phyloP scores from a whole-genome alignment of 2,888 invertebrate species.

The Opisthograptis luteolata region DNA sequence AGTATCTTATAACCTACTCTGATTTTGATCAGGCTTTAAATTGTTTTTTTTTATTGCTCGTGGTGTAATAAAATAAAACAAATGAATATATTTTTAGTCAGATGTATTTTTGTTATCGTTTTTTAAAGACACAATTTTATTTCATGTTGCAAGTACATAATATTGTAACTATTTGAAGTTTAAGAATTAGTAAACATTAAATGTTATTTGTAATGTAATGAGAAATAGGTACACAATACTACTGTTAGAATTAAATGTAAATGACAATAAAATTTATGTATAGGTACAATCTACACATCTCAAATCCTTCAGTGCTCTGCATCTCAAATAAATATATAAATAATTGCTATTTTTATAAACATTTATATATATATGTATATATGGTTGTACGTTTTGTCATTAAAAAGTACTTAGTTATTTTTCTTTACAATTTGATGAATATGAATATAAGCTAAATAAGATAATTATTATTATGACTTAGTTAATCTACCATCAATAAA shows the following conservation, averaged over 20 bases:
- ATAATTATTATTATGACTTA: not conserved
- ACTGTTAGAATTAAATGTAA: slow-evolving; percentile 19
- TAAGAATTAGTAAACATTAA: slow-evolving; percentile 9
- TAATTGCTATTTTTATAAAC: not conserved
- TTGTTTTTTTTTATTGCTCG: too few species aligned
- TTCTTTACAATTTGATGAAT: slow-evolving; percentile 1
- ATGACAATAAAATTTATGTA: slow-evolving; percentile 11
- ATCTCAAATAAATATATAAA: slow-evolving; percentile 27
- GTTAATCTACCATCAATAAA: slow-evolving; percentile 1
- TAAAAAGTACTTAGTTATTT: not conserved
- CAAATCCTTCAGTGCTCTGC: slow-evolving; percentile 71
- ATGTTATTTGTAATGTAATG: slow-evolving; percentile 1
- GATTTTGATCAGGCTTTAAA: too few species aligned
- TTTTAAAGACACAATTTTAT: slow-evolving; percentile 22
- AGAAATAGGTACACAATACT: slow-evolving; percentile 7
- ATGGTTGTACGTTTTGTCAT: not conserved
- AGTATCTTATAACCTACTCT: too few species aligned
- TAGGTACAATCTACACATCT: slow-evolving; percentile 49
- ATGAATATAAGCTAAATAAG: too few species aligned
- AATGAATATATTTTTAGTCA: not conserved
- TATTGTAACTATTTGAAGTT: slow-evolving; percentile 9
- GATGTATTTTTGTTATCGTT: slow-evolving; percentile 33
- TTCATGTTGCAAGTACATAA: slow-evolving; percentile 14
- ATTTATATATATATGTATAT: not conserved
- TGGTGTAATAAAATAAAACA: too few species aligned